Evolutionary conservation across 2,797 vertebrate genomes (phyloP).

Genomic region (Poecile montanus): DNA sequence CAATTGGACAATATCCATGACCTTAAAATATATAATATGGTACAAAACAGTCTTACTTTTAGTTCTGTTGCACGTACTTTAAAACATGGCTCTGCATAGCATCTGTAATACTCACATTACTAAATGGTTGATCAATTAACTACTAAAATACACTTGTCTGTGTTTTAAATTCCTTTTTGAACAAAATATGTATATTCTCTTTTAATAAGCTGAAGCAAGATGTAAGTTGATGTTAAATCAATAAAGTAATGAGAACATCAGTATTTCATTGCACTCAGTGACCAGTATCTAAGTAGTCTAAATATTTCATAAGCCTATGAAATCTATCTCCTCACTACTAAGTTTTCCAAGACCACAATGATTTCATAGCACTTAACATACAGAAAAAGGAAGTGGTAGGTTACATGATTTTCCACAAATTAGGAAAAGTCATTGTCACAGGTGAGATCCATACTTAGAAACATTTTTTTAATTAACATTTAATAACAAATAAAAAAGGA

Average conservation of each 20-base stretch:
- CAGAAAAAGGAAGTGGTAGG: not conserved
- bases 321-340: not conserved
- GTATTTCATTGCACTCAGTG: not conserved
- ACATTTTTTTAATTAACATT: not conserved
- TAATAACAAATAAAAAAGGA: not conserved
- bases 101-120: not conserved
- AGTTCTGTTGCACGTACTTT: slow-evolving; percentile 8
- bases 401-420: not conserved
- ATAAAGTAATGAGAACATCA: slow-evolving; percentile 3
- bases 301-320: not conserved
- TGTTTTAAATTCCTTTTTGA: slow-evolving; percentile 3
- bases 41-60: not conserved
- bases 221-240: not conserved
- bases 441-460: not conserved
- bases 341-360: not conserved
- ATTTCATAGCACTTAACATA: not conserved
- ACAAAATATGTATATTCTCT: not conserved
- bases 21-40: not conserved
- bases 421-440: not conserved
- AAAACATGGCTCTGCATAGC: not conserved
- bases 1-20: not conserved
- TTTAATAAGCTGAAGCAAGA: slow-evolving; percentile 7
- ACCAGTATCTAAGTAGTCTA: not conserved
- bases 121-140: not conserved
- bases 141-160: slow-evolving; percentile 25